These are phyloP conservation scores for Petrolisthes manimaculis DNA, from an alignment of 2,888 invertebrate genomes.

Conservation along the genomic window DNA sequence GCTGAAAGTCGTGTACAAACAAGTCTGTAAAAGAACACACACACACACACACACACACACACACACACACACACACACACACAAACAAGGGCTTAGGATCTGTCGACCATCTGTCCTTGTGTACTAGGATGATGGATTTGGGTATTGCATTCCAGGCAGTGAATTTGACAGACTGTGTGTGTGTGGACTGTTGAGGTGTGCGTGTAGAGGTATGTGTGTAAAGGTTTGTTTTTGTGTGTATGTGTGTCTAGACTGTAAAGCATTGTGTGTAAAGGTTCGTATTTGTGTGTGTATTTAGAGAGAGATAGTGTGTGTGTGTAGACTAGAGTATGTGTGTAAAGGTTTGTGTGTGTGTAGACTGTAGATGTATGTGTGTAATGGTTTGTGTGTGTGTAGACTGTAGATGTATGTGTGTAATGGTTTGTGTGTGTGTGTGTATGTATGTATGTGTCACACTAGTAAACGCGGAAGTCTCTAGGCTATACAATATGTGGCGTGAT, in stretches of 20 bases:
- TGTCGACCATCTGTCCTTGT: no score
- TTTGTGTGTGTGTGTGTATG: no score
- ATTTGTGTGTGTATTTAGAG: background rate
- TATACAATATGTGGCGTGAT: no score
- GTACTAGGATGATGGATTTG: no score
- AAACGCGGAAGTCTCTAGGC: no score
- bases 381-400: background rate
- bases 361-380: background rate
- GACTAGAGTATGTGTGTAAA: background rate
- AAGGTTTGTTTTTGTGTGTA: background rate
- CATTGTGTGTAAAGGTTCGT: background rate
- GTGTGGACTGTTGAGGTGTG: background rate
- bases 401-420: background rate
- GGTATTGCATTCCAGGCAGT: no score
- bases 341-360: no score
- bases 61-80: background rate
- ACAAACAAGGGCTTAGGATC: background rate
- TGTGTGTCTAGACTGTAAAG: slow-evolving; percentile 2
- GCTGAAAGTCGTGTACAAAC: background rate
- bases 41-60: slow-evolving; percentile 20
- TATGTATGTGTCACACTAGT: no score
- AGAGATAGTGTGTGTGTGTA: background rate
- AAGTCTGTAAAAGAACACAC: background rate
- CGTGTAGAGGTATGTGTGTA: background rate
- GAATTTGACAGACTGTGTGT: background rate